Evolutionary conservation across 2,888 invertebrate species (phyloP).

Genomic region (Alviniconcha strummeri): DNA sequence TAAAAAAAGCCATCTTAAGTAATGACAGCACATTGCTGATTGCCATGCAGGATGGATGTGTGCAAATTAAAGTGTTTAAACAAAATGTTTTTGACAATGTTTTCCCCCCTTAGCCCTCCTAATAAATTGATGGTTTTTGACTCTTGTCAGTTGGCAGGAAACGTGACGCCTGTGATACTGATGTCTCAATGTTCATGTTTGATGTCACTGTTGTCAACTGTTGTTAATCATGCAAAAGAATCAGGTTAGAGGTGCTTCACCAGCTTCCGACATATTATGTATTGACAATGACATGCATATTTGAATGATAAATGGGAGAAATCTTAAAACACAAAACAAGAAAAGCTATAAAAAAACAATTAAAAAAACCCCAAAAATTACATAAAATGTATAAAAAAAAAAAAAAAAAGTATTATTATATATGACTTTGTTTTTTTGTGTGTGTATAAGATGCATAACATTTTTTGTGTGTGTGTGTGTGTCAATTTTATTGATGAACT

Average conservation of each 20-base stretch:
- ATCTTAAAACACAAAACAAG: not conserved
- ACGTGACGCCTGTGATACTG: conserved; percentile 39
- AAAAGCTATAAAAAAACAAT: conserved; percentile 25
- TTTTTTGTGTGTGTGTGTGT: conserved; percentile 1
- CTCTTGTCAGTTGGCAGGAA: conserved; percentile 42
- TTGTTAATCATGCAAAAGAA: conserved; percentile 39
- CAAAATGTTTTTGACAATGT: not conserved
- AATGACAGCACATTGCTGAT: no score
- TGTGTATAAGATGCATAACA: conserved; percentile 22
- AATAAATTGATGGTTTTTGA: conserved; percentile 37
- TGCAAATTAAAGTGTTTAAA: conserved; percentile 41
- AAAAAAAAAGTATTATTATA: conserved; percentile 23
- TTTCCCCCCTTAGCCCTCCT: not conserved
- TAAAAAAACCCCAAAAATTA: conserved; percentile 19
- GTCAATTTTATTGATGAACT: conserved; percentile 18
- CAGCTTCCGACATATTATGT: conserved; percentile 38
- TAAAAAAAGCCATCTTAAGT: no score
- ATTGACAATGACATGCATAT: conserved; percentile 38
- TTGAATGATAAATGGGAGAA: conserved; percentile 33
- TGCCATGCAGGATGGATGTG: conserved; percentile 38
- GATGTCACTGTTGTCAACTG: conserved; percentile 31
- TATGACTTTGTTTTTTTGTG: conserved; percentile 19
- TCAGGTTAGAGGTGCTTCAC: conserved; percentile 46
- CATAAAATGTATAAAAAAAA: conserved; percentile 4
- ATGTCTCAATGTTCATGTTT: conserved; percentile 41